Evolutionary conservation across 2,797 vertebrate genomes (phyloP).

Genomic region (Calcarius lapponicus): DNA sequence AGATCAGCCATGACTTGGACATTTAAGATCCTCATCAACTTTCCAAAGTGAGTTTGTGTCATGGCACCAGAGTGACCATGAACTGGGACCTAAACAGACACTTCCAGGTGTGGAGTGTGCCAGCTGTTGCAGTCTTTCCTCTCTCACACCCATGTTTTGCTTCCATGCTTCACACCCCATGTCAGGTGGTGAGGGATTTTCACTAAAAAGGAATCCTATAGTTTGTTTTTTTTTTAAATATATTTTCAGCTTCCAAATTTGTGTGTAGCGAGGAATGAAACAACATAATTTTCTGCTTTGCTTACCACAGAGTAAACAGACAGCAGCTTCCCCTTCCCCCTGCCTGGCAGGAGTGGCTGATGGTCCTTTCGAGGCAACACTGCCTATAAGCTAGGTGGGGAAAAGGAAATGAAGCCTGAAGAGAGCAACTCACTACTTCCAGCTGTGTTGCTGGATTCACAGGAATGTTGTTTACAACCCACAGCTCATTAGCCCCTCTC

Average conservation of each 20-base stretch:
- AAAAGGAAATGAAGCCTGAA: conserved; percentile 9
- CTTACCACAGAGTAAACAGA: conserved; percentile 54
- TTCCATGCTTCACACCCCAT: background rate
- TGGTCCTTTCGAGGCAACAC: background rate
- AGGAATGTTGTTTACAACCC: background rate
- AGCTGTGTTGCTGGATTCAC: background rate
- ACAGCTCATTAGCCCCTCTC: background rate
- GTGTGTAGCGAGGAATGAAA: conserved; percentile 43
- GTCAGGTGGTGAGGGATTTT: background rate
- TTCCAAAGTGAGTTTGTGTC: background rate
- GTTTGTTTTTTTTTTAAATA: background rate
- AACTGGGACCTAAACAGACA: background rate
- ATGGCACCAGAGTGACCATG: background rate
- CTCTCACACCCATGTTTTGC: background rate
- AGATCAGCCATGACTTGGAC: background rate
- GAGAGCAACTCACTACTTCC: background rate
- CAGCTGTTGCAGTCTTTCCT: background rate
- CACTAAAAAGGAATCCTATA: conserved; percentile 17
- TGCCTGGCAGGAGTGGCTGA: background rate
- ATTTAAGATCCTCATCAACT: background rate
- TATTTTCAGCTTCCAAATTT: conserved; percentile 21
- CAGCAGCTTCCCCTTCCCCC: background rate
- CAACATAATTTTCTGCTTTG: conserved; percentile 65
- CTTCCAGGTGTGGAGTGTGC: background rate
- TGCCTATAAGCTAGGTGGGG: background rate